Evolutionary conservation across 1,140 invertebrate genomes (phyloP).

Genomic region (Odontomachus brunneus): DNA sequence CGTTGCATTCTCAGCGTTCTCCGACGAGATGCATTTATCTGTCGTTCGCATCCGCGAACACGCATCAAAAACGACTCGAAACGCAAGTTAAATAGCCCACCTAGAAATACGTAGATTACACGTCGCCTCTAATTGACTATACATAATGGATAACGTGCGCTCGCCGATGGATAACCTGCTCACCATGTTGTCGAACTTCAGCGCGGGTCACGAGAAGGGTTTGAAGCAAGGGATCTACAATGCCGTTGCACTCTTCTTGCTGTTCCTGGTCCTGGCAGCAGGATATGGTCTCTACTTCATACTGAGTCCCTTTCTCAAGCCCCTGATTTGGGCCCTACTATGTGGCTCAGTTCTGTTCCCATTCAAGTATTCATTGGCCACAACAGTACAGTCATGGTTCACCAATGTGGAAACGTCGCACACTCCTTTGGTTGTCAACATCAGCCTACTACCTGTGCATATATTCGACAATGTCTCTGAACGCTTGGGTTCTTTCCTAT

Average conservation of each 20-base stretch:
- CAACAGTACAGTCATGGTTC: conserved; percentile 91
- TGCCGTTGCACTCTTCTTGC: conserved; percentile 90
- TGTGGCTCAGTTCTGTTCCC: conserved; percentile 96
- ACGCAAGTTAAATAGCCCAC: not conserved
- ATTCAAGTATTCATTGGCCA: conserved; percentile 92
- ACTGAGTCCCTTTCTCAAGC: conserved; percentile 95
- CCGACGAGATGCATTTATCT: not conserved
- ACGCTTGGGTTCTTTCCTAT: conserved; percentile 88
- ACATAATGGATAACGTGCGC: conserved; percentile 73
- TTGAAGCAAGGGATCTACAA: conserved; percentile 95
- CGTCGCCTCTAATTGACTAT: conserved; percentile 43
- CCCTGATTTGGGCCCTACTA: conserved; percentile 96
- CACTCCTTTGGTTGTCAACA: conserved; percentile 88
- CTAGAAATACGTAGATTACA: not conserved
- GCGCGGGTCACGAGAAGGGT: conserved; percentile 89
- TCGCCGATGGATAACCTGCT: conserved; percentile 84
- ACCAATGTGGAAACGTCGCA: conserved; percentile 86
- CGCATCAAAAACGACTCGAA: not conserved
- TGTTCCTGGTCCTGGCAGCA: conserved; percentile 89
- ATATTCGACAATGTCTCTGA: conserved; percentile 90
- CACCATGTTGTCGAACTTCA: conserved; percentile 81
- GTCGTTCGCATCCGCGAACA: not conserved
- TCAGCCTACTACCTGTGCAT: conserved; percentile 91
- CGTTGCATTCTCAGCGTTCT: too few relatives aligned
- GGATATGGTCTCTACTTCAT: conserved; percentile 93